phyloP scores from a whole-genome alignment of 2,797 vertebrate species.

The Melanogrammus aeglefinus region DNA sequence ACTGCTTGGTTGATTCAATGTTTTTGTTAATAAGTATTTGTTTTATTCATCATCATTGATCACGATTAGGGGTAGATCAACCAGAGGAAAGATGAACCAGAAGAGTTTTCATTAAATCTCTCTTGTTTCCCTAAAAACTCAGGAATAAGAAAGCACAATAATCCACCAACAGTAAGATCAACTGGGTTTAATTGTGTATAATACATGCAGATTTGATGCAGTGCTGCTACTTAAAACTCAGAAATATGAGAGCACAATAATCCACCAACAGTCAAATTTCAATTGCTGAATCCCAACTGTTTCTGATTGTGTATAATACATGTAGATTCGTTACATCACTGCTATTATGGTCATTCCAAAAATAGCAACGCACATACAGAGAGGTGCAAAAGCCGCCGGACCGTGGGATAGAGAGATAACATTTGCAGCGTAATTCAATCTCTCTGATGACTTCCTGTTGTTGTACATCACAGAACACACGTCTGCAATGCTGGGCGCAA shows the following conservation, averaged over 20 bases:
- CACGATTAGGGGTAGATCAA: not conserved
- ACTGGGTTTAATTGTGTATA: not conserved
- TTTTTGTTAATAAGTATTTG: not conserved
- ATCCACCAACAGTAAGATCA: not conserved
- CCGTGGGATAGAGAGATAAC: constrained; percentile 53
- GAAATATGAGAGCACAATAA: not conserved
- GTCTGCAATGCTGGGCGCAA: constrained; percentile 24
- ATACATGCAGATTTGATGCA: not conserved
- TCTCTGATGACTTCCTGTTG: constrained; percentile 66
- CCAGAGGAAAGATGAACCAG: not conserved
- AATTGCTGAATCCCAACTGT: not conserved
- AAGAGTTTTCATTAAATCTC: not conserved
- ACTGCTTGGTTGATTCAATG: not conserved
- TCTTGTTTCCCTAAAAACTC: not conserved
- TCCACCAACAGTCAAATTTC: too few relatives aligned
- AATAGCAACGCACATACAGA: constrained; percentile 9
- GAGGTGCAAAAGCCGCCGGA: constrained; percentile 23
- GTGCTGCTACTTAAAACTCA: too few relatives aligned
- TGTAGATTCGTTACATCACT: not conserved
- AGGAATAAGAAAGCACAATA: not conserved
- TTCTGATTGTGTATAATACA: not conserved
- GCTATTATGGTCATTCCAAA: constrained; percentile 5
- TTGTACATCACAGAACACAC: constrained; percentile 35
- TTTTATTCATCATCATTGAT: not conserved
- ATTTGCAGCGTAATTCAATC: constrained; percentile 70